Conservation (phyloP, 2,888 invertebrate species). For the Glaucopsyche alexis region DNA sequence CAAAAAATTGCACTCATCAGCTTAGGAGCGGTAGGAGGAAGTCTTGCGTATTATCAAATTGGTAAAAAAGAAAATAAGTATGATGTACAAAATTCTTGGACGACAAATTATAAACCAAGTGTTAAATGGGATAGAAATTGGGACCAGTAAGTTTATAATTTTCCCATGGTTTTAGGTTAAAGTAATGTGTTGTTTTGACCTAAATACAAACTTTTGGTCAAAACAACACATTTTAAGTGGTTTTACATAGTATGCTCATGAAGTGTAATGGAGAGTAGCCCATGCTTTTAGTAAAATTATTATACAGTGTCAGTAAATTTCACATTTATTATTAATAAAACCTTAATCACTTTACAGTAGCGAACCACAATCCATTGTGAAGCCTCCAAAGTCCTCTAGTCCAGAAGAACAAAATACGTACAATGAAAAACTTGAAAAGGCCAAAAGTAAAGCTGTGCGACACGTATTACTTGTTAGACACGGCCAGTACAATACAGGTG, state of each 20-base stretch:
- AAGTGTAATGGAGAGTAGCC: not conserved
- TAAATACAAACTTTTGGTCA: not conserved
- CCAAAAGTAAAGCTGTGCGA: slow-evolving; percentile 83
- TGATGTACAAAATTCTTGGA: slow-evolving; percentile 83
- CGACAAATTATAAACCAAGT: slow-evolving; percentile 82
- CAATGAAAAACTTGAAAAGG: slow-evolving; percentile 83
- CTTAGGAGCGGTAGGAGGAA: slow-evolving; percentile 83
- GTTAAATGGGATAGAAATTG: slow-evolving; percentile 93
- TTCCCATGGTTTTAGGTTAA: slow-evolving; percentile 15
- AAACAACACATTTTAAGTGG: not conserved
- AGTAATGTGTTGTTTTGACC: slow-evolving; percentile 15
- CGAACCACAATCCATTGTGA: slow-evolving; percentile 85
- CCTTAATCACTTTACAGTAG: slow-evolving; percentile 74
- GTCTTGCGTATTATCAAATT: slow-evolving; percentile 81
- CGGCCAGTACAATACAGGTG: slow-evolving; percentile 93
- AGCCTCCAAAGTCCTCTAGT: slow-evolving; percentile 70
- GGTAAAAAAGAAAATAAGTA: slow-evolving; percentile 67
- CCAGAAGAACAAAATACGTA: slow-evolving; percentile 83
- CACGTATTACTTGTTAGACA: slow-evolving; percentile 95
- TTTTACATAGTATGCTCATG: not conserved
- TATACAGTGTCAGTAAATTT: too few species aligned
- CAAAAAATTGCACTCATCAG: slow-evolving; percentile 80
- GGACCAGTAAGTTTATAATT: slow-evolving; percentile 85
- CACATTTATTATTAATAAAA: not conserved
- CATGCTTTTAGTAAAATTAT: too few species aligned